These are phyloP conservation scores for Salvelinus sp. DNA, from an alignment of 2,113 vertebrate species.

Conservation along the genomic window DNA sequence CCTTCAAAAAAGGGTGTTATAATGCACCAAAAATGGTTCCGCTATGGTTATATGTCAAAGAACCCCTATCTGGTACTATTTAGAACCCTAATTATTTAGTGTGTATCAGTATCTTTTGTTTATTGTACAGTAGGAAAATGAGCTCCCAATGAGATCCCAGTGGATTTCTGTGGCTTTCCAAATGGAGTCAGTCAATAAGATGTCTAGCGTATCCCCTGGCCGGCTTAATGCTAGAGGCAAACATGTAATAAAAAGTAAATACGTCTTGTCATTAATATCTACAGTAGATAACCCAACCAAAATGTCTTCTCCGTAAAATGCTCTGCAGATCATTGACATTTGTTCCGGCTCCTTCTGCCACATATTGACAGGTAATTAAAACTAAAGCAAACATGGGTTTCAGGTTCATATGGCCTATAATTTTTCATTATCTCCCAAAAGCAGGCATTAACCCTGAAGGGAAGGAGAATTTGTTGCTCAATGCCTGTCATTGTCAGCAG, in stretches of 20 bases:
- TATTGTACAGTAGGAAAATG: too few species aligned
- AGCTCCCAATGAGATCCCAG: background rate
- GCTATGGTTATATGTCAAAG: too few species aligned
- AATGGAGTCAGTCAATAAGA: constrained; percentile 1
- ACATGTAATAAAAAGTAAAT: constrained; percentile 25
- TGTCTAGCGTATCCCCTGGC: background rate
- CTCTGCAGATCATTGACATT: constrained; percentile 26
- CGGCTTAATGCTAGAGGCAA: background rate
- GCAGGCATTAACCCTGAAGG: constrained; percentile 56
- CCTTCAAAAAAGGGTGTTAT: too few species aligned
- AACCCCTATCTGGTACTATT: too few species aligned
- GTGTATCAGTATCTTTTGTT: too few species aligned
- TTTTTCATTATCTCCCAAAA: constrained; percentile 63
- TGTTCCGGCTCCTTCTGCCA: constrained; percentile 42
- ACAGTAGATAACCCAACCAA: constrained; percentile 32
- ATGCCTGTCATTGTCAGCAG: constrained; percentile 45
- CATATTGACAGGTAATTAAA: constrained; percentile 58
- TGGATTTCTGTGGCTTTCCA: constrained; percentile 10
- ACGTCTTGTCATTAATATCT: constrained; percentile 38
- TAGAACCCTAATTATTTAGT: too few species aligned
- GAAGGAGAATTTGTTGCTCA: constrained; percentile 30
- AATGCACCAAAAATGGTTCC: too few species aligned
- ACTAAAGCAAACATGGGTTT: constrained; percentile 41
- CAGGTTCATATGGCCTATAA: constrained; percentile 53
- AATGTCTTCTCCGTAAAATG: constrained; percentile 11